A percentile compares a stretch with the other conserved stretches of the same genome.
Evolutionary conservation across 2,113 vertebrate genomes (phyloP).

Genomic region (Nothobranchius kuhntae): DNA sequence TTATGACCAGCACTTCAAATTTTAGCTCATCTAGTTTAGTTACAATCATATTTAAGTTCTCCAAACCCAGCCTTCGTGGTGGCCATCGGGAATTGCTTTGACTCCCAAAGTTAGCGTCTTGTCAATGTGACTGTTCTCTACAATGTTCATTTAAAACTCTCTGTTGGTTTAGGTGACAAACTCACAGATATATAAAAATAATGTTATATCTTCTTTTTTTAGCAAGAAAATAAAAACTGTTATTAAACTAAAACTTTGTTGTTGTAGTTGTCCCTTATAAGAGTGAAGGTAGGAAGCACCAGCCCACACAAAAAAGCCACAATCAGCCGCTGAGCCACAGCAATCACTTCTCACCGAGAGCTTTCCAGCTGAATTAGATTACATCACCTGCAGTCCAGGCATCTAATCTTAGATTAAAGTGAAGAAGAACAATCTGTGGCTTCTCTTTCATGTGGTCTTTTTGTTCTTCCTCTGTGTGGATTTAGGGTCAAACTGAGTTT

Average conservation of each 20-base stretch:
- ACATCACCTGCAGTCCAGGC: conserved; percentile 65
- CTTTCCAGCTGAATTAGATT: conserved; percentile 66
- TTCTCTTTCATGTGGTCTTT: conserved; percentile 35
- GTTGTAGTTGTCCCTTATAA: conserved; percentile 27
- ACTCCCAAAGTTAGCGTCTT: not conserved
- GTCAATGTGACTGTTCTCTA: too few relatives aligned
- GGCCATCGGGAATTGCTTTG: not conserved
- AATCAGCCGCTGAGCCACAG: conserved; percentile 63
- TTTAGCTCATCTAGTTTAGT: not conserved
- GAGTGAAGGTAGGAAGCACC: conserved; percentile 42
- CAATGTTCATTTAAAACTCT: too few relatives aligned
- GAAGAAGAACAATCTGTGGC: conserved; percentile 42
- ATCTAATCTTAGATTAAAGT: conserved; percentile 70
- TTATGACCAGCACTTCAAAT: not conserved
- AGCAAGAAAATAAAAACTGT: not conserved
- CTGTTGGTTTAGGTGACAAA: too few relatives aligned
- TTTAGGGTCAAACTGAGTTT: conserved; percentile 44
- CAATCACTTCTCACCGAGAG: conserved; percentile 63
- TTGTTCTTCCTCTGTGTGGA: conserved; percentile 25
- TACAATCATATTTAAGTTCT: not conserved
- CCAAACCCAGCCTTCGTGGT: not conserved
- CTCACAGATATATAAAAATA: not conserved
- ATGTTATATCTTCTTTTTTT: not conserved
- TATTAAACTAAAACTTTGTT: conserved; percentile 32
- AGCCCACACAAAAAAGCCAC: conserved; percentile 59